Evolutionary conservation across 2,113 vertebrate species (phyloP).

Genomic region (Globicephala melas): DNA sequence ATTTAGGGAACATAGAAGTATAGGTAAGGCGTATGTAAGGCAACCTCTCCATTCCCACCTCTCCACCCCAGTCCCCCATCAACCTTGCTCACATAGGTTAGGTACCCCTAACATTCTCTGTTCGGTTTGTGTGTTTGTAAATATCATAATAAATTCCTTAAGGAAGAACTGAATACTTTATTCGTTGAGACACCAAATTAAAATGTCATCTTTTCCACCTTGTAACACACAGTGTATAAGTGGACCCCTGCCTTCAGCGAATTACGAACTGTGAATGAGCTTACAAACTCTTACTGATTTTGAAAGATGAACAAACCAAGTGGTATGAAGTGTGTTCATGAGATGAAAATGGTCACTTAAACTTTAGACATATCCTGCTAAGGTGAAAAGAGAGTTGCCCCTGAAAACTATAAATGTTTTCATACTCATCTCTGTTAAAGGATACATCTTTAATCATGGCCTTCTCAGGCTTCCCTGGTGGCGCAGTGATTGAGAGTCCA

Average conservation of each 20-base stretch:
- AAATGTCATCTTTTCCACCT: background rate
- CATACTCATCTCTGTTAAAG: background rate
- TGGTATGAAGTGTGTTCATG: background rate
- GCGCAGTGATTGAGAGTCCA: too few species aligned
- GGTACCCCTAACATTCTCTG: background rate
- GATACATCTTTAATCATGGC: background rate
- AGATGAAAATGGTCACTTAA: conserved; percentile 51
- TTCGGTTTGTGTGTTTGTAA: background rate
- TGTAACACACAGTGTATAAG: background rate
- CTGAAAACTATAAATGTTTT: background rate
- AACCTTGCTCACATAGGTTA: background rate
- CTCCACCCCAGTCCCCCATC: fast-evolving
- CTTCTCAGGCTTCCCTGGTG: background rate
- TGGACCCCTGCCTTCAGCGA: background rate
- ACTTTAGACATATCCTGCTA: background rate
- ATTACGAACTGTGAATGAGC: background rate
- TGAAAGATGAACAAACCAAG: conserved; percentile 18
- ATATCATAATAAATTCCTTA: background rate
- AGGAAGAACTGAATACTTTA: background rate
- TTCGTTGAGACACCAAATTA: background rate
- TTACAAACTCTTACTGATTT: background rate
- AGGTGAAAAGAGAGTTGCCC: background rate
- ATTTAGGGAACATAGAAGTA: background rate
- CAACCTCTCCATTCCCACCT: background rate
- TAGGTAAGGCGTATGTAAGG: background rate